Base-by-base conservation (phyloP, 2,888 invertebrate genomes). In the Torymus tubicola region DNA sequence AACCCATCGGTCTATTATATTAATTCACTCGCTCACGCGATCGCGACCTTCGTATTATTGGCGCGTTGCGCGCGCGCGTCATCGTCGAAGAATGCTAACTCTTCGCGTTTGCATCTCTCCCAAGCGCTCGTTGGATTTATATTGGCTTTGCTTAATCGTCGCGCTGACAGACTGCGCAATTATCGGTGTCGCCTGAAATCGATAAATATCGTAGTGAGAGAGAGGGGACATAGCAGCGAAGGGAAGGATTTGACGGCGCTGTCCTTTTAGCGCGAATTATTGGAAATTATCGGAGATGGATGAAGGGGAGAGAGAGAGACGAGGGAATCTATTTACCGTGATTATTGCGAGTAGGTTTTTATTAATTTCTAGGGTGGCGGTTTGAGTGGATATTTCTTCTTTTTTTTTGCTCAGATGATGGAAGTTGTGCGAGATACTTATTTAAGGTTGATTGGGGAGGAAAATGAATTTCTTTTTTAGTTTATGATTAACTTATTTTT, bases 141-240 rank as follows among this genome's bases (percentile, higher is more conserved):
- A 74, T 60, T 24, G 16, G 67, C 11, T 31, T 53, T 50, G 31
- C 12, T 31, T 70, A 58, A 70, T 70, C 69, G 58, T 18, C 58
- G 21, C 58, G 14, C 53, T 16, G 53, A 21, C 21, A 53, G 75
- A 53, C 31, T 61, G 24, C 31, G 75, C 61, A 70, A 76, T 76
- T 70, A 76, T 76, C 63, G 55, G 31, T 50, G 16, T 61, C 52
- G 63, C 16, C 57, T 42, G 63, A 69, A 76, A 76, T 68, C 75
- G 68, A 76, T 76, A 68, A 68, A 61, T 76, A 31, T 61, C 42
- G 57, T 21, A 21, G 21, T 2, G 21, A 21, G 21, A 21, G 61
- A 50, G 21, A 52, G 21, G 14, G 21, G 18, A 18, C 18, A 42
- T 2, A 31, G 55, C 8, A 42, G 55, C 13, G 14, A 21, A 2